Conservation (phyloP, 2,113 vertebrate genomes). For the Lepus europaeus region DNA sequence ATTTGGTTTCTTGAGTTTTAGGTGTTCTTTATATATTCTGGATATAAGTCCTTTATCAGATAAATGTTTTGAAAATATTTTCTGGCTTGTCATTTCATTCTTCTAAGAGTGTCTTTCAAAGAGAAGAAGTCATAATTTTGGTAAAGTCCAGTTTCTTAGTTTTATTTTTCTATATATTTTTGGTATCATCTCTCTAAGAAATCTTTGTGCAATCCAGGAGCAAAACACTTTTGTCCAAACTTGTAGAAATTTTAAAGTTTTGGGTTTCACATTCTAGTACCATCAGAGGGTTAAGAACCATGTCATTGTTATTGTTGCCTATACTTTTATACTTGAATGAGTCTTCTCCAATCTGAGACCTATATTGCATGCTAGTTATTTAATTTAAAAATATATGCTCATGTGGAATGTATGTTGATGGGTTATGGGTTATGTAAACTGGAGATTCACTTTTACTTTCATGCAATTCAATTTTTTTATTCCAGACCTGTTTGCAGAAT, state of each 20-base stretch:
- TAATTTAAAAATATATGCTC: neutral
- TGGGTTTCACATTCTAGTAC: neutral
- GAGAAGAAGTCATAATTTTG: neutral
- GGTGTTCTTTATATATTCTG: too few relatives aligned
- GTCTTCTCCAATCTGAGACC: neutral
- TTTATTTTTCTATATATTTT: neutral
- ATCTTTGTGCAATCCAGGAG: neutral
- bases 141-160: neutral
- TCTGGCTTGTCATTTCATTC: neutral
- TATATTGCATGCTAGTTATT: neutral
- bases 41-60: too few relatives aligned
- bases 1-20: too few relatives aligned
- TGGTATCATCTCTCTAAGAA: neutral
- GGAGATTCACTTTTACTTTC: neutral
- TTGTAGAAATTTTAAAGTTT: neutral
- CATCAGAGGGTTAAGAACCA: neutral
- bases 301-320: neutral
- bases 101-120: neutral
- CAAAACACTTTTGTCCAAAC: neutral
- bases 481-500: neutral
- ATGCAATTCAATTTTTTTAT: neutral
- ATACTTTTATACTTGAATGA: neutral
- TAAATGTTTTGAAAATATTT: too few relatives aligned
- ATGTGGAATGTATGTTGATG: neutral
- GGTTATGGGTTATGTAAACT: too few relatives aligned